Evolutionary conservation across 2,797 vertebrate species (phyloP).

Genomic region (Tragelaphus oryx): DNA sequence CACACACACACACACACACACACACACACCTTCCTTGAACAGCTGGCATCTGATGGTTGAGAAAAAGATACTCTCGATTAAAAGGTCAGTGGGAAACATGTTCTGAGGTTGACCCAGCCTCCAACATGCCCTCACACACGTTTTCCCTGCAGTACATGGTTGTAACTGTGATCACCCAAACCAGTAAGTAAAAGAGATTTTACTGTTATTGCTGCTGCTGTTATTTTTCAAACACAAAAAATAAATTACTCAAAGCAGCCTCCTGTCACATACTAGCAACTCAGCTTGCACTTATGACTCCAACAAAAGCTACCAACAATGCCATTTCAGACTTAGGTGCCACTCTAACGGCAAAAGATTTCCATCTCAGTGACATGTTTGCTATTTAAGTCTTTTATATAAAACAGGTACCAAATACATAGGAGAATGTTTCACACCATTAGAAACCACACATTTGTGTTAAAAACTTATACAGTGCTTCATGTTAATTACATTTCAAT

Average conservation of each 20-base stretch:
- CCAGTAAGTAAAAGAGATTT: neutral
- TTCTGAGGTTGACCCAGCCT: neutral
- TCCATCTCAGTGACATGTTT: neutral
- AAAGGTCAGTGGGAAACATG: neutral
- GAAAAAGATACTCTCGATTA: neutral
- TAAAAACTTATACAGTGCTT: neutral
- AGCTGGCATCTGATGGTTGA: neutral
- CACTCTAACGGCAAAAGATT: neutral
- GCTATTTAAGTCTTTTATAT: neutral
- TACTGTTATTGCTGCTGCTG: neutral
- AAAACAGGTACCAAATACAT: neutral
- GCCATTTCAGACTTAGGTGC: neutral
- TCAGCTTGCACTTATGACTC: neutral
- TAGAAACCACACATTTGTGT: neutral
- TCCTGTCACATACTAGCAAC: conserved; percentile 24
- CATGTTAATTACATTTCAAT: neutral
- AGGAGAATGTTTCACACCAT: neutral
- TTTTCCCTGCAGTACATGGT: neutral
- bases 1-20: neutral
- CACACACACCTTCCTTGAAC: neutral
- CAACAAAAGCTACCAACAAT: neutral
- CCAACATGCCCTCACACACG: neutral
- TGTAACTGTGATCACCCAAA: conserved; percentile 6
- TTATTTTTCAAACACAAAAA: conserved; percentile 37
- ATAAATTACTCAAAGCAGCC: conserved; percentile 45